Base-by-base conservation (phyloP, 2,888 invertebrate genomes). In the Noctua janthina region DNA sequence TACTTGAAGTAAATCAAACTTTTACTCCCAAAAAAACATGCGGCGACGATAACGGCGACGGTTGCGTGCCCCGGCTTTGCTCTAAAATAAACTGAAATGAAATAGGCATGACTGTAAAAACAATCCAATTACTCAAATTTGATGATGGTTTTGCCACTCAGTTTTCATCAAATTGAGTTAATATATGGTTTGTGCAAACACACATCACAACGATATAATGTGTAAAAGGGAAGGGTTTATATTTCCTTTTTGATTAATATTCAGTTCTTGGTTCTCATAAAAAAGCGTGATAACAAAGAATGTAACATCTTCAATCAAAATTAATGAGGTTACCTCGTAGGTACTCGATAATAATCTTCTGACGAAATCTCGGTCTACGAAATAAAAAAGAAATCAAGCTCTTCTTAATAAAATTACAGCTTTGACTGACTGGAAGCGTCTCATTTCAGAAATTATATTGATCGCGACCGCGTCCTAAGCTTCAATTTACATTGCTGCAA, bases 401-500 rank as follows among this genome's bases (percentile, higher is more conserved):
- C 2, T 8, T 49, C 2, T 35, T 39, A 49, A 15, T 49, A 35
- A 49, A 77, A 64, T 62, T n/a, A 59, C 20, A 7, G 5, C 39
- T 64, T 51, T 51, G 20, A 7, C 78, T 51, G 59, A 49, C 29
- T 54, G 10, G 0, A 43, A 54, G 3, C 51, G 35, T 78, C 8
- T 76, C 5, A 67, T 29, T 78, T 39, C 76, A 62, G 56, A 49
- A 68, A 78, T 49, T 62, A 66, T 46, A 78, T 66, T 67, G 51
- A 35, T 64, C 17, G 17, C 17, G 10, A n/a, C n/a, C 29, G 46
- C 66, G n/a, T 39, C 46, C 8, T 20, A 23, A 46, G 35, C n/a
- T 67, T 43, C 13, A 43, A 67, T 43, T 23, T 13, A 43, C 39
- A 43, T 2, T 23, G 23, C 39, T 67, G 23, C 6, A 3, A 43